Base-by-base conservation (phyloP, 2,888 invertebrate genomes). In the Marasmarcha lunaedactyla region DNA sequence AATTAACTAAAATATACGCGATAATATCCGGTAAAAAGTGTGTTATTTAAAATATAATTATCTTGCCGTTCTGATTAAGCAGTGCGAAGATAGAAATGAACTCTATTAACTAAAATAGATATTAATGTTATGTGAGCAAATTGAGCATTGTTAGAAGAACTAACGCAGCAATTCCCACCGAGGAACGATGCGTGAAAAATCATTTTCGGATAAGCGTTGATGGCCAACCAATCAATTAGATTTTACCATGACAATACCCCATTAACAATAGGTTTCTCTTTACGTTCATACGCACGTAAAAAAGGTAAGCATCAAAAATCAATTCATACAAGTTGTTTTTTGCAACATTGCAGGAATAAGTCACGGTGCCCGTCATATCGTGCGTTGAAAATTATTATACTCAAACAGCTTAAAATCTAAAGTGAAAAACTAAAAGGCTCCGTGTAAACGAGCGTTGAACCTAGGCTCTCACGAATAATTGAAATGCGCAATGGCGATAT, bases 401-500 rank as follows among this genome's bases (percentile, higher is more conserved):
- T 20, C 20, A 20, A 54, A 63, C 11, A 25, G 9, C 11, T 5
- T 13, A 34, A 12, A 12, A 14, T 12, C 7, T 3, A 13, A 14
- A 34, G 9, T 5, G 14, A 34, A 34, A 14, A 34, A 34, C 14
- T 34, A 34, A 14, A 13, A 14, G 12, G 12, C 13, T 13, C 14
- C 30, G 30, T 30, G 30, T 30, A 11, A n/a, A n/a, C 48, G 77
- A 73, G 63, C 76, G 67, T 66, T 76, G 79, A 79, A 78, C 79
- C 59, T 51, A 52, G 59, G 51, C 64, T 67, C 66, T 58, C 70
- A 71, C 65, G 63, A 62, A 72, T 71, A 67, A 77, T 77, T 78
- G 62, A 63, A 67, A 78, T 78, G 71, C 78, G 67, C 66, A 61
- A 59, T 59, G 73, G 69, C 72, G 69, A 69, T 72, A 73, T 76